A percentile compares a stretch with the other conserved stretches of the same genome.
phyloP scores from a whole-genome alignment of 2,113 vertebrate species.

The Protobothrops flavoviridis region DNA sequence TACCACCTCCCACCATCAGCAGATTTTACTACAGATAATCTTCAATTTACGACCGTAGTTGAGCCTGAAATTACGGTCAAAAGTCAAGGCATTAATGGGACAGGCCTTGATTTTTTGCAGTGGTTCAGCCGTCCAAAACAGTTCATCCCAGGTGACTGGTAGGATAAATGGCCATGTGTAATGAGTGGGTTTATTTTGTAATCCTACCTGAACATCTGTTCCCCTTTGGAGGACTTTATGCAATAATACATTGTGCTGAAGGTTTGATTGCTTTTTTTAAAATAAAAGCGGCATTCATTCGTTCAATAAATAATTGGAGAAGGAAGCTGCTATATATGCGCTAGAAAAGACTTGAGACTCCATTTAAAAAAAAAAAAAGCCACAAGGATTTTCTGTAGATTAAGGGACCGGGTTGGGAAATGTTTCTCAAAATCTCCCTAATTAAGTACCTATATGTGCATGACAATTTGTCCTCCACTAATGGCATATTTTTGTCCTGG shows the following conservation, averaged over 20 bases:
- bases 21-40: not conserved
- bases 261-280: not conserved
- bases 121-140: not conserved
- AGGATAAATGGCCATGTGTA: no score
- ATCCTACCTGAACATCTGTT: not conserved
- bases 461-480: not conserved
- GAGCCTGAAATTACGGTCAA: not conserved
- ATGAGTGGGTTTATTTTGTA: not conserved
- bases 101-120: not conserved
- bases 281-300: not conserved
- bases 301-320: not conserved
- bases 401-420: not conserved
- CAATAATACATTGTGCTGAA: not conserved
- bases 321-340: not conserved
- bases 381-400: not conserved
- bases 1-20: not conserved
- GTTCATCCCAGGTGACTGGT: not conserved
- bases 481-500: no score
- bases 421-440: not conserved
- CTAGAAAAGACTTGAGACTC: not conserved
- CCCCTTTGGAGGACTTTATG: not conserved
- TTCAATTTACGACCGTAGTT: not conserved
- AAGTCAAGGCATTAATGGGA: not conserved
- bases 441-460: not conserved
- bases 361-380: not conserved